Base-by-base conservation (phyloP, 2,888 invertebrate genomes). In the Eutolmus rufibarbis region DNA sequence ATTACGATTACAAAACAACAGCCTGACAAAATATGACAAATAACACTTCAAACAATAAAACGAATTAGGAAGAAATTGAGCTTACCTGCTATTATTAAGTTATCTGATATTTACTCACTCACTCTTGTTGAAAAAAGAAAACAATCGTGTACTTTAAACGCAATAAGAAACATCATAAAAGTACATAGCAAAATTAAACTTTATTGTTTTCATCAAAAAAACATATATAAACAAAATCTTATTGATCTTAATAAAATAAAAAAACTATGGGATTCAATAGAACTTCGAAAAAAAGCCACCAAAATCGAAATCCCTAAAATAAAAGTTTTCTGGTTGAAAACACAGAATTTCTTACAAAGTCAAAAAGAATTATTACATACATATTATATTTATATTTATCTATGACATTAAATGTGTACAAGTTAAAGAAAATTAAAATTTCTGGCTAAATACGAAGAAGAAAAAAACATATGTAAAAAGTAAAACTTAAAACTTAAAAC, bases 261-360 rank as follows among this genome's bases (percentile, higher is more conserved):
- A 40, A 40, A 81, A 81, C 19, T 78, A 28, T 31, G 81, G 81
- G 81, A 81, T 81, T 81, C 56, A 56, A 31, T 16, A 31, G 81
- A 81, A 81, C 81, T 78, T 43, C 51, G 14, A 43, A 81, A 78
- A 78, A 81, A 81, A 81, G 81, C 81, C 81, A 81, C 81, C 56
- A 81, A 56, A 81, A 81, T 81, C 28, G 81, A 81, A 56, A 43
- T 81, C 81, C 51, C 81, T 81, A 28, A 79, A 81, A 81, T 56
- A 56, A 81, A 51, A 81, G 31, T 51, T 56, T 51, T 81, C 51
- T 81, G 23, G 40, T 51, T 81, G 51, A 56, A 51, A 81, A 56
- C 31, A 81, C 28, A 81, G 56, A 81, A 81, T 31, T 16, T 37
- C 37, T 43, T 78, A 40, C 23, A 40, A 46, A 43, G 28, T 40